Percentiles rank a stretch among this genome's conserved stretches.
Evolutionary conservation across 2,113 vertebrate species (phyloP).

Genomic region (Pedetes capensis): DNA sequence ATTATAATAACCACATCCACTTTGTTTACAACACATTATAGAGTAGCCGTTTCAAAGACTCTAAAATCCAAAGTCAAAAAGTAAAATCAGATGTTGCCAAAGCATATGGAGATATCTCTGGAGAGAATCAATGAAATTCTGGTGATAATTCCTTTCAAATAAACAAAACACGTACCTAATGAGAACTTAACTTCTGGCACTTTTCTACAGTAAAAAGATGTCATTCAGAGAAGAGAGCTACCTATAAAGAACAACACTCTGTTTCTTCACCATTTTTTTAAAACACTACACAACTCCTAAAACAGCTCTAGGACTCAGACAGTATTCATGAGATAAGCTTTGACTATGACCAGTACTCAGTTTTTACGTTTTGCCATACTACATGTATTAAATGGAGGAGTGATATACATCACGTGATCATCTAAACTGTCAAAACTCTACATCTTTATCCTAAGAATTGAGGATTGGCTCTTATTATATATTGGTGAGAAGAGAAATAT

Average conservation of each 20-base stretch:
- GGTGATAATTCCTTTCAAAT: constrained; percentile 56
- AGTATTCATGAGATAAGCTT: not conserved
- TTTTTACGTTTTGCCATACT: not conserved
- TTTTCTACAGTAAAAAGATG: constrained; percentile 61
- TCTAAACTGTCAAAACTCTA: not conserved
- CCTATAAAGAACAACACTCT: not conserved
- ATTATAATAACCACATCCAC: not conserved
- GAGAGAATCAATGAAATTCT: constrained; percentile 46
- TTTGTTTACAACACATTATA: not conserved
- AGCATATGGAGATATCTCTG: constrained; percentile 21
- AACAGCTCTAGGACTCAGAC: not conserved
- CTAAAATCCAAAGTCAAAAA: constrained; percentile 55
- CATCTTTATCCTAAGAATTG: not conserved
- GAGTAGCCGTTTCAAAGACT: not conserved
- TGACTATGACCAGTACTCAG: not conserved
- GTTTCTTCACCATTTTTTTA: constrained; percentile 20
- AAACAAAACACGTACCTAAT: constrained; percentile 70
- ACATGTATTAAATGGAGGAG: not conserved
- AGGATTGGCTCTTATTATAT: not conserved
- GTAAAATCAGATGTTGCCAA: constrained; percentile 58
- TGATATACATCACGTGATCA: not conserved
- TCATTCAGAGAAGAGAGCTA: constrained; percentile 2
- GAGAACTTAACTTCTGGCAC: constrained; percentile 63
- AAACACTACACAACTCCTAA: not conserved
- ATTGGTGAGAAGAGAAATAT: not conserved